A percentile compares a stretch with the other conserved stretches of the same genome.
These are phyloP conservation scores for Dryoscopus gambensis DNA, from an alignment of 2,113 vertebrate genomes.

Conservation along the genomic window DNA sequence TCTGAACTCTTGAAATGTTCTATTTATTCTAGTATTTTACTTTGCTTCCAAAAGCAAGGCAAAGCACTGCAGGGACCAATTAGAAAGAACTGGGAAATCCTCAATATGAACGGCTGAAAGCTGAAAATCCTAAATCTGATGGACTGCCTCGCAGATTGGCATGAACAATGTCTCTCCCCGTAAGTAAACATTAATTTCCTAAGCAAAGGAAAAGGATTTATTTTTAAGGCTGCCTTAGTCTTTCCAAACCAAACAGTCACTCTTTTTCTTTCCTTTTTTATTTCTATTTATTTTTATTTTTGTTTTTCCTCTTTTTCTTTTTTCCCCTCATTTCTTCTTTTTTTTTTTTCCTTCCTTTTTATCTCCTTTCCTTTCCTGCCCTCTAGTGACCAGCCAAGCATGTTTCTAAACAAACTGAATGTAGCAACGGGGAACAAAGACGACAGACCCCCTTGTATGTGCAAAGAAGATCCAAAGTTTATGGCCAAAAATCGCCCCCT, in stretches of 20 bases:
- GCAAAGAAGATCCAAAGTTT: too few species aligned
- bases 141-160: not conserved
- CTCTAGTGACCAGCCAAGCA: slow-evolving; percentile 8
- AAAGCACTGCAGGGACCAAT: not conserved
- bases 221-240: not conserved
- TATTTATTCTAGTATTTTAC: not conserved
- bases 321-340: too few species aligned
- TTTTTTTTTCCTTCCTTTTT: not conserved
- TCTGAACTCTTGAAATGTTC: not conserved
- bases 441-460: too few species aligned
- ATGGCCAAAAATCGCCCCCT: too few species aligned
- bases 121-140: not conserved
- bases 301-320: too few species aligned
- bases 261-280: not conserved
- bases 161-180: not conserved
- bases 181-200: not conserved
- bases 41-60: not conserved
- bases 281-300: not conserved
- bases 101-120: not conserved
- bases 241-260: not conserved
- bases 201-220: not conserved
- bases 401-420: not conserved
- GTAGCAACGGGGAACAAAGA: too few species aligned
- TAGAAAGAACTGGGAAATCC: not conserved
- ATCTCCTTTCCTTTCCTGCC: slow-evolving; percentile 35